Conservation (phyloP, 2,888 invertebrate species). For the Cryptops parisi region DNA sequence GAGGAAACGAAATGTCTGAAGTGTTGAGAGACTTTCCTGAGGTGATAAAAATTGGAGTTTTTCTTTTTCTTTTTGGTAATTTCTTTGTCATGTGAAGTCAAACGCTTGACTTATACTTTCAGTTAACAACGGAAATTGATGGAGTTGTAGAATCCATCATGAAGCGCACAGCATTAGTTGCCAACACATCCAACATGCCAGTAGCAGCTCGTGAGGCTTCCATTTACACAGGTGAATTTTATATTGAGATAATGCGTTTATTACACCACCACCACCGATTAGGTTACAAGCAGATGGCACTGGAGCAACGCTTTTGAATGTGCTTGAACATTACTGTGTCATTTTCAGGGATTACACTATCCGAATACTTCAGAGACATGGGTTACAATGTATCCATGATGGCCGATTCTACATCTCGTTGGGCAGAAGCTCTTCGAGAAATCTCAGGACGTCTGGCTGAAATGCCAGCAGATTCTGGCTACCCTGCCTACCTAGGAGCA, state of each 20-base stretch:
- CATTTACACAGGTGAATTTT: conserved; percentile 82
- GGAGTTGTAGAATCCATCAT: conserved; percentile 92
- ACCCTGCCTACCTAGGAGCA: conserved; percentile 97
- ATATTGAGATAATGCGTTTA: too few species aligned
- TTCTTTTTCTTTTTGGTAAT: too few species aligned
- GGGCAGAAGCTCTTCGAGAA: conserved; percentile 99
- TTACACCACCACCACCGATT: too few species aligned
- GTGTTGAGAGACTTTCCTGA: conserved; percentile 97
- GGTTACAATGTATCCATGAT: conserved; percentile 99
- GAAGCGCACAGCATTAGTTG: conserved; percentile 98
- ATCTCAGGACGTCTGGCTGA: conserved; percentile 98
- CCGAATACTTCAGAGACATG: conserved; percentile 95
- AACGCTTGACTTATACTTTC: too few species aligned
- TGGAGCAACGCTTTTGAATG: too few species aligned
- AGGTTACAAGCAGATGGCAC: too few species aligned
- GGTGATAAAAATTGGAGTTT: conserved; percentile 21
- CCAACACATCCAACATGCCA: conserved; percentile 99
- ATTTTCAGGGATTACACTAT: conserved; percentile 89
- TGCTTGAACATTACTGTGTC: too few species aligned
- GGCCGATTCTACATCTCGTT: conserved; percentile 99
- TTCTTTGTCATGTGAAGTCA: too few species aligned
- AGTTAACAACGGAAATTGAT: conserved; percentile 87
- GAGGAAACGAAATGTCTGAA: conserved; percentile 99
- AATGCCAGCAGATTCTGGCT: conserved; percentile 95
- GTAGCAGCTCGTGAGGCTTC: conserved; percentile 99